phyloP scores from a whole-genome alignment of 2,113 vertebrate species.

The Cyprinodon tularosa region DNA sequence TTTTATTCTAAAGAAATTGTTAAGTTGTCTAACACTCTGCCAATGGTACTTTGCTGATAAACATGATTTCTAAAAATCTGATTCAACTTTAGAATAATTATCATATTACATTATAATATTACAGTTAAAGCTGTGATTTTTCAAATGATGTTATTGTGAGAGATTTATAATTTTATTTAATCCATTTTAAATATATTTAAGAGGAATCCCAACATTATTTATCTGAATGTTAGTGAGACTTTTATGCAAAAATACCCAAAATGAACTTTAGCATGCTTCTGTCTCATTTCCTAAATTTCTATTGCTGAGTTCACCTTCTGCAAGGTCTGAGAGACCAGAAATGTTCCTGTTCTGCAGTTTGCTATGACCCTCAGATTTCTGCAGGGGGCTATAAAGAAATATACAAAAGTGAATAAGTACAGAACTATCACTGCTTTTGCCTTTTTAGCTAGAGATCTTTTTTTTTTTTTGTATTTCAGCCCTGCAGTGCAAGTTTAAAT shows the following conservation, averaged over 20 bases:
- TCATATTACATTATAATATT: no score
- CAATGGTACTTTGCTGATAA: no score
- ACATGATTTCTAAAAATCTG: no score
- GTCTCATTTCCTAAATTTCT: slow-evolving; percentile 16
- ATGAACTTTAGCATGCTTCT: slow-evolving; percentile 2
- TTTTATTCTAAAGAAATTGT: no score
- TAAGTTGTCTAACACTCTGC: no score
- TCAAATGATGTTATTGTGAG: no score
- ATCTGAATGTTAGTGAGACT: background rate
- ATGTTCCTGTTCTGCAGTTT: slow-evolving; percentile 25
- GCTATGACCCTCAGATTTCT: slow-evolving; percentile 36
- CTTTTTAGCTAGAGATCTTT: slow-evolving; percentile 27
- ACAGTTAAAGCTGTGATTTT: no score
- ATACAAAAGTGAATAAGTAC: slow-evolving; percentile 16
- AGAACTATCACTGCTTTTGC: background rate
- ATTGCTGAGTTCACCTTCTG: slow-evolving; percentile 1
- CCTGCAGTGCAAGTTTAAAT: slow-evolving; percentile 34
- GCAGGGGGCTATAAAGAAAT: slow-evolving; percentile 27
- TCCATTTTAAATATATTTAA: background rate
- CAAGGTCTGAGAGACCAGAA: slow-evolving; percentile 4
- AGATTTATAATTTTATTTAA: background rate
- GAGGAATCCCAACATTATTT: no score
- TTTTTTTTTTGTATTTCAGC: slow-evolving; percentile 27
- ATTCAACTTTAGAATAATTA: no score
- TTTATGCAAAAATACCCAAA: background rate